Evolutionary conservation across 2,888 invertebrate genomes (phyloP).

Genomic region (Microchrysa polita): DNA sequence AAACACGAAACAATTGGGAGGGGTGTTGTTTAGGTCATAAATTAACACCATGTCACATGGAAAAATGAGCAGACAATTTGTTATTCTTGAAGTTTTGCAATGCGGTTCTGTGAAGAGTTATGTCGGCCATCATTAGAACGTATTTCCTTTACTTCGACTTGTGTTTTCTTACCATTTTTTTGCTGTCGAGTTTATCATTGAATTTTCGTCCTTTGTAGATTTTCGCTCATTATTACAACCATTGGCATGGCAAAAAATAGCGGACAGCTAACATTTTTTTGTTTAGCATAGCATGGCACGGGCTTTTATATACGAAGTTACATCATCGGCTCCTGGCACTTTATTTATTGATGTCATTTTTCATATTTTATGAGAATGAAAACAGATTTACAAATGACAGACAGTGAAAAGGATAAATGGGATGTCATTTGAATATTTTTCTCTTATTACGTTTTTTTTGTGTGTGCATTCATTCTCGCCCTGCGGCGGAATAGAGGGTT

Average conservation of each 20-base stretch:
- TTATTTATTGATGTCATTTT: conserved; percentile 42
- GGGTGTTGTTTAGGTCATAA: conserved; percentile 40
- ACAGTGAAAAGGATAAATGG: conserved; percentile 9
- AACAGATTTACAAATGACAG: conserved; percentile 42
- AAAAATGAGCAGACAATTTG: conserved; percentile 44
- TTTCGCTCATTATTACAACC: not conserved
- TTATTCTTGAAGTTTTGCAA: conserved; percentile 41
- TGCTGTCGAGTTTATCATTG: not conserved
- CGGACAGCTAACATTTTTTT: no score
- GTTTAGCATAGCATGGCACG: no score
- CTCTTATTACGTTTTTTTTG: not conserved
- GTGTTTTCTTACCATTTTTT: not conserved
- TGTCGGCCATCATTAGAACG: conserved; percentile 26
- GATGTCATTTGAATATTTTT: not conserved
- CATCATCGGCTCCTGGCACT: not conserved
- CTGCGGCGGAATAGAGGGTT: not conserved
- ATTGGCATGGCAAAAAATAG: not conserved
- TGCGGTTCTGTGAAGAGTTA: conserved; percentile 26
- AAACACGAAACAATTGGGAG: not conserved
- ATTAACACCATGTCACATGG: conserved; percentile 43
- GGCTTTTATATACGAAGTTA: no score
- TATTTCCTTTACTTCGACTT: conserved; percentile 4
- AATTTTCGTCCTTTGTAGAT: not conserved
- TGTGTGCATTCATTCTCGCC: no score
- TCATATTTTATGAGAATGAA: conserved; percentile 37